These are phyloP conservation scores for Hippocampus comes DNA, from an alignment of 2,113 vertebrate genomes.

Conservation along the genomic window DNA sequence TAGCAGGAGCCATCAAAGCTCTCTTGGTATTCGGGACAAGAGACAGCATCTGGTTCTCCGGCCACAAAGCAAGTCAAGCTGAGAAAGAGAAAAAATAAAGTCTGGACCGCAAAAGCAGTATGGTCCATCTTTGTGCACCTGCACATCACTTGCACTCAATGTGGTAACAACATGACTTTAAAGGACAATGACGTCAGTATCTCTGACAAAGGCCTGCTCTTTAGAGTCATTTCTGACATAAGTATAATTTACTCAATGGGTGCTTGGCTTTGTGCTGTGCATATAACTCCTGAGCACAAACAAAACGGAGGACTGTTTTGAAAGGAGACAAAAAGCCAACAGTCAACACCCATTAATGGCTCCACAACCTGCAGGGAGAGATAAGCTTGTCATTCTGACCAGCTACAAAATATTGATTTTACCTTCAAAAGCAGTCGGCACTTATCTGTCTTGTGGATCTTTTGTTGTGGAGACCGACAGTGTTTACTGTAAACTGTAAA, in stretches of 20 bases:
- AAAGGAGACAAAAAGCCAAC: slow-evolving; percentile 43
- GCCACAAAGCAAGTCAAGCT: slow-evolving; percentile 44
- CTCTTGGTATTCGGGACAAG: slow-evolving; percentile 78
- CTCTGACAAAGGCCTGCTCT: slow-evolving; percentile 14
- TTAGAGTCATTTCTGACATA: slow-evolving; percentile 29
- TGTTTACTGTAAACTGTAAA: background rate
- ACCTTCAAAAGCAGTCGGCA: slow-evolving; percentile 11
- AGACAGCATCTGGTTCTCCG: slow-evolving; percentile 29
- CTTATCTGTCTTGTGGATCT: background rate
- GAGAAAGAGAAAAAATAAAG: slow-evolving; percentile 45
- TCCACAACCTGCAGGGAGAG: slow-evolving; percentile 61
- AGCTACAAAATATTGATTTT: slow-evolving; percentile 20
- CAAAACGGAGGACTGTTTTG: slow-evolving; percentile 40
- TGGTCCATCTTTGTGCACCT: slow-evolving; percentile 49
- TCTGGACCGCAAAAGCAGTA: slow-evolving; percentile 22
- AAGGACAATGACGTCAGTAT: slow-evolving; percentile 39
- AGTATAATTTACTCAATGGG: slow-evolving; percentile 19
- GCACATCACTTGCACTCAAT: slow-evolving; percentile 29
- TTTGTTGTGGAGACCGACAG: slow-evolving; percentile 6
- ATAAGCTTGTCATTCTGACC: slow-evolving; percentile 68
- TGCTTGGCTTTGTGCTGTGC: slow-evolving; percentile 54
- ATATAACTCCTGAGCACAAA: slow-evolving; percentile 53
- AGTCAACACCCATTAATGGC: slow-evolving; percentile 55
- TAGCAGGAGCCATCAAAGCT: slow-evolving; percentile 84
- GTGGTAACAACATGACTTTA: slow-evolving; percentile 42